Conservation (phyloP, 2,797 vertebrate genomes). For the Triplophysa yarkandensis region DNA sequence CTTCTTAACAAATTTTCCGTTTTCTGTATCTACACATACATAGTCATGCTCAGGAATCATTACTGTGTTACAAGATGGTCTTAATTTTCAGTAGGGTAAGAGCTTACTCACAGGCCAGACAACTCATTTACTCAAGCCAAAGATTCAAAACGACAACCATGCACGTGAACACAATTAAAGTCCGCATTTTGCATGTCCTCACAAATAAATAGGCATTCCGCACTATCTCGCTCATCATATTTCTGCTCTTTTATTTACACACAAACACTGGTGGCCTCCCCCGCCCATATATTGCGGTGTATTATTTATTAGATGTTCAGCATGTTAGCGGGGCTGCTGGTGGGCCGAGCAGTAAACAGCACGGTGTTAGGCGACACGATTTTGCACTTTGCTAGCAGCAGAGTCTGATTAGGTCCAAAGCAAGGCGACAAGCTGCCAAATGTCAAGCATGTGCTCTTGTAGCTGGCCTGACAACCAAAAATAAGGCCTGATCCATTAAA, state of each 20-base stretch:
- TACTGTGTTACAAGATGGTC: background rate
- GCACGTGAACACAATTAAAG: conserved; percentile 18
- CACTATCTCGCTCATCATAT: conserved; percentile 42
- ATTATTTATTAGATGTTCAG: conserved; percentile 76
- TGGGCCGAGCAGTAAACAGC: conserved; percentile 92
- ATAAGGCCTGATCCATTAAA: conserved; percentile 66
- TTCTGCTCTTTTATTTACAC: conserved; percentile 40
- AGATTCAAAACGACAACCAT: conserved; percentile 29
- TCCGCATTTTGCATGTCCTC: conserved; percentile 22
- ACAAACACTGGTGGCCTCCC: conserved; percentile 53
- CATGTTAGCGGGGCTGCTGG: conserved; percentile 66
- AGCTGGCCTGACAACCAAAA: conserved; percentile 61
- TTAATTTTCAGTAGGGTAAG: conserved; percentile 13
- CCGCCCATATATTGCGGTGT: conserved; percentile 70
- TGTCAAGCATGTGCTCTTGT: conserved; percentile 45
- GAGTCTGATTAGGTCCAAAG: conserved; percentile 90
- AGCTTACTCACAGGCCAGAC: conserved; percentile 20
- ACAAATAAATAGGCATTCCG: conserved; percentile 31
- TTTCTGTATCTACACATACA: background rate
- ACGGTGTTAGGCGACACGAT: conserved; percentile 93
- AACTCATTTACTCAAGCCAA: conserved; percentile 2
- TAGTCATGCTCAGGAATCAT: background rate
- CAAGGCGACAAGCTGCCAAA: conserved; percentile 86
- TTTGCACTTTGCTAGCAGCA: conserved; percentile 90
- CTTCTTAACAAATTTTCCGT: too few species aligned